Evolutionary conservation across 2,888 invertebrate species (phyloP), one percentile per base, ranked within the genome.

Genomic region (Cheilosia scutellata): DNA sequence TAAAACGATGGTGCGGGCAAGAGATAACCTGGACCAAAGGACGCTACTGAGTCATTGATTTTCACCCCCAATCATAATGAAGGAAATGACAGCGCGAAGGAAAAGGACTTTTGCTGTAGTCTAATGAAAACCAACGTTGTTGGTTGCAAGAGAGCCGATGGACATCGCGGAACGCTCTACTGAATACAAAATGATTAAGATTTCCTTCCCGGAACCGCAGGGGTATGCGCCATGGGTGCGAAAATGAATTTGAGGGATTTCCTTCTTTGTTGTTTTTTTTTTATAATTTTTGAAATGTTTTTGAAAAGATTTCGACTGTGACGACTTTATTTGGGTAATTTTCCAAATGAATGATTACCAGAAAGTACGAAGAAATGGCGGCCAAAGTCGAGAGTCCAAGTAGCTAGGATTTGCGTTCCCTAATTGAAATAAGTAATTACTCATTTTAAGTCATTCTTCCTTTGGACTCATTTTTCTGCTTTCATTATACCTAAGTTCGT

Each of bases 391-490:
- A 40, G 29, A 44, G 13, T 55, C 79, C 57, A 37, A 62, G 70
- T 66, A 75, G 71, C 70, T 55, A 60, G 82, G 76, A 86, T 76
- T 76, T 75, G 66, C 75, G 76, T 71, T 53, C 65, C 65, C 76
- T 86, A 86, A 86, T 86, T 86, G 84, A 86, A 86, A 86, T 82
- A 76, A 82, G 75, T 82, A 86, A 86, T 82, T 86, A 76, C 70
- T 86, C 84, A 86, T 86, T 86, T 76, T 74, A 71, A 86, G 80
- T 82, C 60, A 75, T 42, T 7, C 20, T 1, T 80, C 55, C 62
- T 63, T 78, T 75, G 37, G 57, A 58, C 66, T 76, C 33, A 3
- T 33, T 70, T 68, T 63, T 40, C 63, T 42, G 44, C 33, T 37
- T 37, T 20, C 0, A 20, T 20, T 20, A 20, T 20, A n/a, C n/a